phyloP scores from a whole-genome alignment of 2,113 vertebrate species.

The Sclerurus mexicanus region DNA sequence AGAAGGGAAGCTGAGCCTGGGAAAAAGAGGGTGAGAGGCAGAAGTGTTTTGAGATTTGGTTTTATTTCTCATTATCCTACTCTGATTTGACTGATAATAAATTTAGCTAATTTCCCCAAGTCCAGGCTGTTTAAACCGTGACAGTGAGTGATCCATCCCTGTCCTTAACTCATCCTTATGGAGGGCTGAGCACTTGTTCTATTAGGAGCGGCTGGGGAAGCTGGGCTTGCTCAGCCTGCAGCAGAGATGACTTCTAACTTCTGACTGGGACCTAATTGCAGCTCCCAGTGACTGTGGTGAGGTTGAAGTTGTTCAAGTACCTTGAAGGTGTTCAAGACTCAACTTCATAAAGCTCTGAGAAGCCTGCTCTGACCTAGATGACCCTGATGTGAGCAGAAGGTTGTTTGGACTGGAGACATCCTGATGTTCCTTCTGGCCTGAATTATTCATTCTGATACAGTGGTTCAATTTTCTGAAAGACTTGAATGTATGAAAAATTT shows the following conservation, averaged over 20 bases:
- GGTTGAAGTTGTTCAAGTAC: neutral
- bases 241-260: neutral
- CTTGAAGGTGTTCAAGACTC: neutral
- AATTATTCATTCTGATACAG: neutral
- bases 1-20: neutral
- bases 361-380: neutral
- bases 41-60: neutral
- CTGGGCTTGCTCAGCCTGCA: neutral
- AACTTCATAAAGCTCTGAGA: neutral
- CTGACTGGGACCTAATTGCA: neutral
- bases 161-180: neutral
- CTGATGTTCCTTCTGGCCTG: fast-evolving
- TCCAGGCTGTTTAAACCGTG: neutral
- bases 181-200: fast-evolving
- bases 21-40: fast-evolving
- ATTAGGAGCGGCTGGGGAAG: neutral
- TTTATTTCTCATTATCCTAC: neutral
- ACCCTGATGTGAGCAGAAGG: neutral
- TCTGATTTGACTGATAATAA: neutral
- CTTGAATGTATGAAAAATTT: neutral
- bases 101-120: neutral
- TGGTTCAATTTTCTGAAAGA: neutral
- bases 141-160: neutral
- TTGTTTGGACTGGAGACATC: neutral
- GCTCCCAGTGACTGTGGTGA: neutral